phyloP scores from a whole-genome alignment of 2,113 vertebrate genomes.

The Nestor notabilis region DNA sequence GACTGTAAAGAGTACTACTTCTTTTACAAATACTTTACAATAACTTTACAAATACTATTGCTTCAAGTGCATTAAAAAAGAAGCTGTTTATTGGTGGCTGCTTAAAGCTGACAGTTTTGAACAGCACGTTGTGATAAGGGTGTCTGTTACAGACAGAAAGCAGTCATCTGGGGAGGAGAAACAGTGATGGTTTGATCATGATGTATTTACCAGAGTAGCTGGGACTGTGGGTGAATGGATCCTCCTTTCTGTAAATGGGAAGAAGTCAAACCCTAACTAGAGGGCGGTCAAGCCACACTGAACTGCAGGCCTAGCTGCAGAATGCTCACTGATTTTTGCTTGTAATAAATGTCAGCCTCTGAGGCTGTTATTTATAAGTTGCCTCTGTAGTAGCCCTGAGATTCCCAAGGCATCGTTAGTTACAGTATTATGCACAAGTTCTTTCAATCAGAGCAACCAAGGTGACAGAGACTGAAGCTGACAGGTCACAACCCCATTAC shows the following conservation, averaged over 20 bases:
- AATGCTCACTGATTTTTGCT: not conserved
- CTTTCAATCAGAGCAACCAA: not conserved
- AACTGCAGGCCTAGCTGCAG: not conserved
- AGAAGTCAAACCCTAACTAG: not conserved
- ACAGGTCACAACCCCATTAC: not conserved
- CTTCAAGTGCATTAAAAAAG: not conserved
- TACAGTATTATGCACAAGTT: not conserved
- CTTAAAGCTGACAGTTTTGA: not conserved
- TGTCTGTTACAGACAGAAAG: not conserved
- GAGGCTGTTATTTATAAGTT: conserved; percentile 36
- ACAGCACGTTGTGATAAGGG: not conserved
- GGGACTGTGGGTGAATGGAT: not conserved
- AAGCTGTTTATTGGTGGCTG: not conserved
- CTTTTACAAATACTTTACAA: not conserved
- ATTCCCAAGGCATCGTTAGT: not conserved
- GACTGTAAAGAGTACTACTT: not conserved
- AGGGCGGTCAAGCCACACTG: not conserved
- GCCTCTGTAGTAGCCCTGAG: not conserved
- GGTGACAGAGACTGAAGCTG: not conserved
- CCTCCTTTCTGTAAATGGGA: not conserved
- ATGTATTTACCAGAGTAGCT: not conserved
- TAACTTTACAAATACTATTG: not conserved
- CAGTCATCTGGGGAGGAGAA: not conserved
- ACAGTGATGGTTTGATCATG: not conserved
- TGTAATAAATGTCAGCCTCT: not conserved